Conservation (phyloP, 1,140 invertebrate genomes). For the Zophobas atratus region DNA sequence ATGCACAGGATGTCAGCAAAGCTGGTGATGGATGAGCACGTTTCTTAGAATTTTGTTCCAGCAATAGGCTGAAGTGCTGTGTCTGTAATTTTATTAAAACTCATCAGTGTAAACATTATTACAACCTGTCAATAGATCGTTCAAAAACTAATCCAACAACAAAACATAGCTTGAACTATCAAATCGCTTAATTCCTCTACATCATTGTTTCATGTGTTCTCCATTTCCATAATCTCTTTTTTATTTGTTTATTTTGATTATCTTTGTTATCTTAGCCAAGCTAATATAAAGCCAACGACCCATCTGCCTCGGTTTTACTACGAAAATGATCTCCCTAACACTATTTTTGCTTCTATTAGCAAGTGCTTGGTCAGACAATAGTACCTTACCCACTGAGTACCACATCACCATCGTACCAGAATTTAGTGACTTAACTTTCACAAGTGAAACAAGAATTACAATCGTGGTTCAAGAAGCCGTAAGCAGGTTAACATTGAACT, state of each 20-base stretch:
- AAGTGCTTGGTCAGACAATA: not conserved
- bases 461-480: not conserved
- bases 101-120: not conserved
- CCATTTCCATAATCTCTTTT: not conserved
- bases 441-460: constrained; percentile 1
- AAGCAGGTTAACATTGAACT: not conserved
- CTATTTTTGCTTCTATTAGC: not conserved
- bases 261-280: not conserved
- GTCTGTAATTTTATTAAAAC: too few species aligned
- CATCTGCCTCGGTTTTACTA: too few species aligned
- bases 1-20: too few species aligned
- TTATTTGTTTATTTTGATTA: constrained; percentile 17
- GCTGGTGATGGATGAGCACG: too few species aligned
- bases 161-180: not conserved
- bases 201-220: not conserved
- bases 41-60: too few species aligned
- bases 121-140: too few species aligned
- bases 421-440: not conserved
- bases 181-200: too few species aligned
- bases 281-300: too few species aligned
- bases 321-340: not conserved
- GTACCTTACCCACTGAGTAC: not conserved
- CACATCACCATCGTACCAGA: constrained; percentile 1
- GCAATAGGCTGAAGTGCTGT: too few species aligned
- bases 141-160: too few species aligned